phyloP scores from a whole-genome alignment of 2,888 invertebrate genomes.

The Pterostichus madidus region DNA sequence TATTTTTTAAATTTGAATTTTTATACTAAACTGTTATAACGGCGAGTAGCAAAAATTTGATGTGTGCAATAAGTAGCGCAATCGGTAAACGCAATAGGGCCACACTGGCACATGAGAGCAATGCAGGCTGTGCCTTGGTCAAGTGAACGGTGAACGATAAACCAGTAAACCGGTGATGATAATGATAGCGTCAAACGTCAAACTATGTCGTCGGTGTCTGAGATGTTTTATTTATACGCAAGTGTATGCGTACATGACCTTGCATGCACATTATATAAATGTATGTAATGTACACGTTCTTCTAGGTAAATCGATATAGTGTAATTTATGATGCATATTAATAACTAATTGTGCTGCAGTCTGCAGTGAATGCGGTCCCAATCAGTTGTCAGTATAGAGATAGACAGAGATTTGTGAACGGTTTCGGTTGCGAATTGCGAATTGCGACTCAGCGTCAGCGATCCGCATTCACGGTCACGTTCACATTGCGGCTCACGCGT shows the following conservation, averaged over 20 bases:
- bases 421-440: background rate
- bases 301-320: slow-evolving; percentile 75
- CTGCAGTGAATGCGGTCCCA: slow-evolving; percentile 58
- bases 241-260: slow-evolving; percentile 50
- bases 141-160: slow-evolving; percentile 40
- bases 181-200: slow-evolving; percentile 32
- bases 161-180: slow-evolving; percentile 26
- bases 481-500: slow-evolving; percentile 36
- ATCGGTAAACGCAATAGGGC: slow-evolving; percentile 69
- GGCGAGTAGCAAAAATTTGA: slow-evolving; percentile 77
- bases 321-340: slow-evolving; percentile 66
- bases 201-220: slow-evolving; percentile 34
- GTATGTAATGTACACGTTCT: slow-evolving; percentile 72
- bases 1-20: slow-evolving; percentile 79
- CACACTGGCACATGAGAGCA: slow-evolving; percentile 69
- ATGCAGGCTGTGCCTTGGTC: slow-evolving; percentile 63
- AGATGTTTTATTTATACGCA: slow-evolving; percentile 53
- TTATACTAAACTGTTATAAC: slow-evolving; percentile 78
- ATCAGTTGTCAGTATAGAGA: slow-evolving; percentile 41
- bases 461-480: slow-evolving; percentile 21
- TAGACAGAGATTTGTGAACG: slow-evolving; percentile 38
- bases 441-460: background rate
- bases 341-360: slow-evolving; percentile 54
- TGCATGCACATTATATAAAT: slow-evolving; percentile 57
- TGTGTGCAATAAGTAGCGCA: slow-evolving; percentile 77